Percentiles rank a stretch among this genome's conserved stretches.
These are phyloP conservation scores for Heliconius congener DNA, from an alignment of 1,140 invertebrate species.

Conservation along the genomic window DNA sequence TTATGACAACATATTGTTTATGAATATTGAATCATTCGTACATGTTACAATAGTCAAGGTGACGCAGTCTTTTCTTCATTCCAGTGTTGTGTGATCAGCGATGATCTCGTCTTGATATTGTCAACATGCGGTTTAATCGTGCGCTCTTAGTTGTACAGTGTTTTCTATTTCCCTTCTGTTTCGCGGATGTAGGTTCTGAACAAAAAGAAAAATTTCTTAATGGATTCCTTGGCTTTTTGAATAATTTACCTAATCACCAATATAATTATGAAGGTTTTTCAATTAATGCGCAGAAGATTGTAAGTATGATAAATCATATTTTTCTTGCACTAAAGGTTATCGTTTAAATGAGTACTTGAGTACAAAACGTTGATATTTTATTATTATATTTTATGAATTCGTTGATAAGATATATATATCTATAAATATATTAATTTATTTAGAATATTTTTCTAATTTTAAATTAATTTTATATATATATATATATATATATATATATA, in stretches of 20 bases:
- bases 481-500: too few species aligned
- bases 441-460: neutral
- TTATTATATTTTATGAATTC: neutral
- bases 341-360: constrained; percentile 18
- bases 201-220: constrained; percentile 58
- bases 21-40: constrained; percentile 31
- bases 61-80: constrained; percentile 31
- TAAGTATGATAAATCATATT: constrained; percentile 45
- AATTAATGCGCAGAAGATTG: constrained; percentile 52
- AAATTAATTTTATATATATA: too few species aligned
- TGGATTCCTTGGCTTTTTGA: constrained; percentile 62
- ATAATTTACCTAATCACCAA: constrained; percentile 58
- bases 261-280: constrained; percentile 57
- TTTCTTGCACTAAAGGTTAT: constrained; percentile 40
- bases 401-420: neutral
- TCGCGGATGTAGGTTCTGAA: constrained; percentile 51
- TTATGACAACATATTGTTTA: constrained; percentile 24
- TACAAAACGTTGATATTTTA: neutral
- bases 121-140: constrained; percentile 47
- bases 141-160: constrained; percentile 43
- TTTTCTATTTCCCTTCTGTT: constrained; percentile 44
- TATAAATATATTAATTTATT: neutral
- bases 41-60: constrained; percentile 16
- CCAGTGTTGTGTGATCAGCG: constrained; percentile 34
- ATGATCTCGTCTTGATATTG: constrained; percentile 45